These are phyloP conservation scores for Corapipo altera DNA, from an alignment of 2,113 vertebrate species.

Conservation along the genomic window DNA sequence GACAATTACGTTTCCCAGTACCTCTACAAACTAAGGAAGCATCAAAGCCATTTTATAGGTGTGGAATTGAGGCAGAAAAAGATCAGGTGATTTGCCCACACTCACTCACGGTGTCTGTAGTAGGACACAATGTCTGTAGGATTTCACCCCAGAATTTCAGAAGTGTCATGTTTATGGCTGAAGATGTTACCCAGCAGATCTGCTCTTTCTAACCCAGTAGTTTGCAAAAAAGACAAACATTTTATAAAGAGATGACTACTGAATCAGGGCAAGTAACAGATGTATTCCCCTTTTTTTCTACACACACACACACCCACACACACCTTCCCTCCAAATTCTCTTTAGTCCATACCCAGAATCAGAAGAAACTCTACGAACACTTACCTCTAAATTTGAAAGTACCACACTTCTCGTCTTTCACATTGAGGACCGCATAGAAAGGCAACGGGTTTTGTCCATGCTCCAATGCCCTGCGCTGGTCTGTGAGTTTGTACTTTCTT, in stretches of 20 bases:
- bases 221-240: neutral
- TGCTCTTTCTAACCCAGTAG: neutral
- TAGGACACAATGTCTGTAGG: neutral
- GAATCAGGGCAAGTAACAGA: neutral
- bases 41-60: neutral
- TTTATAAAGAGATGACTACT: neutral
- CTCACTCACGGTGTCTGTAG: neutral
- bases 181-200: neutral
- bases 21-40: neutral
- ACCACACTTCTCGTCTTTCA: constrained; percentile 66
- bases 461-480: constrained; percentile 72
- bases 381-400: constrained; percentile 66
- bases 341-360: neutral
- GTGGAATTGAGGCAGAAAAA: neutral
- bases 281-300: neutral
- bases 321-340: neutral
- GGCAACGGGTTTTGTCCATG: constrained; percentile 79
- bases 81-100: neutral
- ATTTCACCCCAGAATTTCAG: neutral
- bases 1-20: neutral
- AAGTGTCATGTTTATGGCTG: neutral
- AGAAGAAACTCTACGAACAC: neutral
- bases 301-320: too few species aligned
- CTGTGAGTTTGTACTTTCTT: constrained; percentile 63
- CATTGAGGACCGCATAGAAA: constrained; percentile 78